Percentiles rank a stretch among this genome's conserved stretches.
Conservation (phyloP, 2,797 vertebrate genomes). For the Paratrypauchen microcephalus region DNA sequence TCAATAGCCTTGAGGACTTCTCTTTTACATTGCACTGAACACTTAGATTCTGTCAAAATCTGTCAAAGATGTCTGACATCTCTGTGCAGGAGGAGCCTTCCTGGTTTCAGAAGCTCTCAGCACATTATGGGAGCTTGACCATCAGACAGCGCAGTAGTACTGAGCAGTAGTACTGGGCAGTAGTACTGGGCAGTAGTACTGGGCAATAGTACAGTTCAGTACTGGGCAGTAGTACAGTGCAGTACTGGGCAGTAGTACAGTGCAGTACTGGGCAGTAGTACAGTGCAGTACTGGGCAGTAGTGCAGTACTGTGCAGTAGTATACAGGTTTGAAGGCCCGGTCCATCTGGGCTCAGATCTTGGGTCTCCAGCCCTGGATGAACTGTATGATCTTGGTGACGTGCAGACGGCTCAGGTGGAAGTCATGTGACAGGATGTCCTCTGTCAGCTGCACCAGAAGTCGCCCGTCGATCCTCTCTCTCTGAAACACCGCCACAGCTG, state of each 20-base stretch:
- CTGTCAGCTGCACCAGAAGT: constrained; percentile 94
- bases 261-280: no score
- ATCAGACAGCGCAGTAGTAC: neutral
- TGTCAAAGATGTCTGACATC: no score
- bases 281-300: no score
- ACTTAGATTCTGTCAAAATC: neutral
- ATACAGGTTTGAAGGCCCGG: constrained; percentile 3
- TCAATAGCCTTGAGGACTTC: neutral
- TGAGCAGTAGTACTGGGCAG: no score
- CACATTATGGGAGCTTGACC: neutral
- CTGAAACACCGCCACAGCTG: constrained; percentile 89
- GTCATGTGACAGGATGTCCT: constrained; percentile 96
- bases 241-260: no score
- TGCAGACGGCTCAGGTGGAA: constrained; percentile 96
- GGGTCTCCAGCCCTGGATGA: constrained; percentile 98
- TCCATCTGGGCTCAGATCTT: constrained; percentile 76
- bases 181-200: no score
- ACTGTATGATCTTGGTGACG: constrained; percentile 98
- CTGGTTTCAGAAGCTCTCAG: neutral
- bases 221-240: no score
- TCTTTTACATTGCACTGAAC: neutral
- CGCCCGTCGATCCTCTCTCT: constrained; percentile 95
- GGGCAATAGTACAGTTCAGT: no score
- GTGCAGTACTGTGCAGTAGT: neutral
- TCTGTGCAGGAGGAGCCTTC: neutral